Evolutionary conservation across 2,113 vertebrate species (phyloP), one percentile per base, ranked within the genome.

Genomic region (Sisor rabdophorus): DNA sequence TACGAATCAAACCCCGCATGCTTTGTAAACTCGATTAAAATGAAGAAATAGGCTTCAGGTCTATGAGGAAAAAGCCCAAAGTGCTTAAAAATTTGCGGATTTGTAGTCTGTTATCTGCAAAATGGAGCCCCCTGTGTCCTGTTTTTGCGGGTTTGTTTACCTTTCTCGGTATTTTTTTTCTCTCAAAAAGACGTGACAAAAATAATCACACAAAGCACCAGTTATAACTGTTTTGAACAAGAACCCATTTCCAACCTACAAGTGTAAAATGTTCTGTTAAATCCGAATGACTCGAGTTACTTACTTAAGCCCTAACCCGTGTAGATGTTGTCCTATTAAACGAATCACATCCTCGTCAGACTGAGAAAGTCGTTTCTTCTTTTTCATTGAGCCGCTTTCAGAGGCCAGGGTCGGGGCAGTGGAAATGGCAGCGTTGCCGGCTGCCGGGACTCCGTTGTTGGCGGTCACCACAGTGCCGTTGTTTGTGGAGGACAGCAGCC

Each of bases 251-350:
- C n/a, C 24, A 0, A n/a, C 40, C 40, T 10, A 22, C 58, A 53
- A 40, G 50, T n/a, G 2, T n/a, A 12, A 1, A 11, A 15, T 13
- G 11, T 63, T 11, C 4, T 2, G 19, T n/a, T 17, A 17, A 48
- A 16, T 40, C 44, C 22, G 30, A 52, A 50, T 2, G 44, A 28
- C 24, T 68, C 15, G 8, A 12, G 24, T 26, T 65, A 95, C 96
- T 96, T 94, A 98, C 96, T 97, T 95, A 84, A 98, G 95, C 81
- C 96, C 96, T 59, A 97, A 82, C 70, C 95, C 95, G 85, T 96
- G 95, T 59, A 98, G 88, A 91, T 98, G 96, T 80, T 98, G 96
- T 82, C 96, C 96, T 78, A 98, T 97, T 48, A 98, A 92, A 80
- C 96, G 81, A 86, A 98, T 96, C 82, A 98, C 95, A 79, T 97